Conservation (phyloP, 2,888 invertebrate species). For the Carterocephalus palaemon region DNA sequence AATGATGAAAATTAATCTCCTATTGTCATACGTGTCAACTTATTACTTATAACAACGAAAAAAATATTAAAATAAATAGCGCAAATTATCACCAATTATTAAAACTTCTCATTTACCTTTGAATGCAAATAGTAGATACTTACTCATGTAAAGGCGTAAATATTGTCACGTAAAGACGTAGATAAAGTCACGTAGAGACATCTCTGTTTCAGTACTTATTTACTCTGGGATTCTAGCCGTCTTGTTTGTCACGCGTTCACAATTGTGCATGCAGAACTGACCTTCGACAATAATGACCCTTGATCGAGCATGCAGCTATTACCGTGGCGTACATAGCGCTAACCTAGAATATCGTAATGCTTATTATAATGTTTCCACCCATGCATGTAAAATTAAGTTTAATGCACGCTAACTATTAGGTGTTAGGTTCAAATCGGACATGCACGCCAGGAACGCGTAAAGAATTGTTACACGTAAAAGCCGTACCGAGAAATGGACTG, state of each 20-base stretch:
- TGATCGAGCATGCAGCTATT: slow-evolving; percentile 48
- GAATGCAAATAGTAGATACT: no score
- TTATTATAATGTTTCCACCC: slow-evolving; percentile 26
- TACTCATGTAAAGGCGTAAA: no score
- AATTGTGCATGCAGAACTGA: slow-evolving; percentile 59
- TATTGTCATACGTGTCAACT: no score
- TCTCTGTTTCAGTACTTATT: slow-evolving; percentile 9
- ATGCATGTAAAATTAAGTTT: slow-evolving; percentile 36
- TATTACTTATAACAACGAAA: no score
- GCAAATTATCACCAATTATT: no score
- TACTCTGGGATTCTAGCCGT: slow-evolving; percentile 34
- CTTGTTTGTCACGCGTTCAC: slow-evolving; percentile 40
- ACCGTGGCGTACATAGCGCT: slow-evolving; percentile 52
- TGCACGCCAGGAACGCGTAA: slow-evolving; percentile 41
- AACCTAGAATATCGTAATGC: slow-evolving; percentile 33
- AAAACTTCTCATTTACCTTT: no score
- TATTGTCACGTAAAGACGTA: no score
- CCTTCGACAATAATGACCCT: slow-evolving; percentile 60
- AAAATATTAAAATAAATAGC: no score
- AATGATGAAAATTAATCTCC: no score
- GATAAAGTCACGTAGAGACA: no score
- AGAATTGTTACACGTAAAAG: slow-evolving; percentile 61
- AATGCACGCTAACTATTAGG: slow-evolving; percentile 39
- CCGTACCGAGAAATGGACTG: slow-evolving; percentile 59
- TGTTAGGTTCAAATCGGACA: slow-evolving; percentile 43